These are phyloP conservation scores for Melospiza georgiana DNA, from an alignment of 2,113 vertebrate genomes.

Conservation along the genomic window DNA sequence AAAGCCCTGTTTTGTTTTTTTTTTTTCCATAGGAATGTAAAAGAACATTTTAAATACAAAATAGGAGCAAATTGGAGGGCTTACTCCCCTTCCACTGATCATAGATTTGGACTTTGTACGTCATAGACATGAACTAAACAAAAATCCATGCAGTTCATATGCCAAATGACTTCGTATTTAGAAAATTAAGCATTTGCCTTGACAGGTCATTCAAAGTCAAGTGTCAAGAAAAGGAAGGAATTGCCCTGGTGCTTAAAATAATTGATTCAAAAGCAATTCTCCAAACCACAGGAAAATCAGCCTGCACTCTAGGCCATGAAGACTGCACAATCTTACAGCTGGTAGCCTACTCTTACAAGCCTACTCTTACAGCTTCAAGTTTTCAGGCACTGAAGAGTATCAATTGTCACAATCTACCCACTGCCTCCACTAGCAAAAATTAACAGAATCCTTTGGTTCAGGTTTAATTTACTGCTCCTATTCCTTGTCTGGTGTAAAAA, in stretches of 20 bases:
- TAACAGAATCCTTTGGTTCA: background rate
- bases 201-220: background rate
- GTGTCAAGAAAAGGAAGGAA: background rate
- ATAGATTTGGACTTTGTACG: background rate
- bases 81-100: background rate
- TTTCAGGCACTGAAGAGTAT: background rate
- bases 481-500: background rate
- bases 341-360: background rate
- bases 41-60: background rate
- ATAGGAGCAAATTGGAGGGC: background rate
- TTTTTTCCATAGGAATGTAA: background rate
- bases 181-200: background rate
- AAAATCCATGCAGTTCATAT: background rate
- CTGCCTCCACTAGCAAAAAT: background rate
- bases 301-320: background rate
- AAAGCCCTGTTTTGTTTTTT: rapidly evolving
- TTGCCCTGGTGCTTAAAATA: background rate
- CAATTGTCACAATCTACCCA: background rate
- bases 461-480: background rate
- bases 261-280: background rate
- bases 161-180: background rate
- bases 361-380: background rate
- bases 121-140: background rate
- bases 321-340: background rate
- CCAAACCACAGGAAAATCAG: background rate